A percentile compares a stretch with the other conserved stretches of the same genome.
These are phyloP conservation scores for Microcebus griseorufus DNA, from an alignment of 2,113 vertebrate genomes.

Conservation along the genomic window DNA sequence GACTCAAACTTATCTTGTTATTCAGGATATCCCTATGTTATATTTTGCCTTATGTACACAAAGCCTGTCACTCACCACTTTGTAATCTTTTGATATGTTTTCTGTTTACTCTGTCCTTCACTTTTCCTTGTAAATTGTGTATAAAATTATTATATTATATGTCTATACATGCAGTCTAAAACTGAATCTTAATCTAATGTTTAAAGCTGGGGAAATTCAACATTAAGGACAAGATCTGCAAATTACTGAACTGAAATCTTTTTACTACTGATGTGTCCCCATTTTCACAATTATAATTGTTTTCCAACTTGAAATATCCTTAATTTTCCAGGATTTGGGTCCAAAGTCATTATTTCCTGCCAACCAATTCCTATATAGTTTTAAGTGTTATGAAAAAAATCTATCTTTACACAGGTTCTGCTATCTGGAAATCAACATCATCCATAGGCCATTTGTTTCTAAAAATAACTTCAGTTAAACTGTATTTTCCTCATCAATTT, in stretches of 20 bases:
- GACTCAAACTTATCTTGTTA: not conserved
- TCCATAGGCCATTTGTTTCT: not conserved
- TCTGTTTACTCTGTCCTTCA: not conserved
- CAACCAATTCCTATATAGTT: not conserved
- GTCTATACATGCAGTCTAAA: not conserved
- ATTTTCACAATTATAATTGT: not conserved
- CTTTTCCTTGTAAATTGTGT: not conserved
- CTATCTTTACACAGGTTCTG: not conserved
- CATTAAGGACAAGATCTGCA: not conserved
- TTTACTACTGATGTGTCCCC: not conserved
- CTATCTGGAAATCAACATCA: constrained; percentile 18
- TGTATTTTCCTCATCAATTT: constrained; percentile 43
- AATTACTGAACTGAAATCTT: not conserved
- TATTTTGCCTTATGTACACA: not conserved
- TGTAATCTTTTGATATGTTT: not conserved
- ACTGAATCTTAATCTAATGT: not conserved
- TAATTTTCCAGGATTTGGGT: constrained; percentile 16
- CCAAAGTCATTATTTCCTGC: constrained; percentile 11
- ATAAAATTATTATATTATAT: not conserved
- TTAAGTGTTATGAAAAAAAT: constrained; percentile 22
- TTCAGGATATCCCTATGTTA: not conserved
- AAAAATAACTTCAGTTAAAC: constrained; percentile 60
- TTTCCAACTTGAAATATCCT: constrained; percentile 19
- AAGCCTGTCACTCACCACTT: not conserved
- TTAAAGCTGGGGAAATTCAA: not conserved